Evolutionary conservation across 2,888 invertebrate species (phyloP).

Genomic region (Xanthia icteritia): DNA sequence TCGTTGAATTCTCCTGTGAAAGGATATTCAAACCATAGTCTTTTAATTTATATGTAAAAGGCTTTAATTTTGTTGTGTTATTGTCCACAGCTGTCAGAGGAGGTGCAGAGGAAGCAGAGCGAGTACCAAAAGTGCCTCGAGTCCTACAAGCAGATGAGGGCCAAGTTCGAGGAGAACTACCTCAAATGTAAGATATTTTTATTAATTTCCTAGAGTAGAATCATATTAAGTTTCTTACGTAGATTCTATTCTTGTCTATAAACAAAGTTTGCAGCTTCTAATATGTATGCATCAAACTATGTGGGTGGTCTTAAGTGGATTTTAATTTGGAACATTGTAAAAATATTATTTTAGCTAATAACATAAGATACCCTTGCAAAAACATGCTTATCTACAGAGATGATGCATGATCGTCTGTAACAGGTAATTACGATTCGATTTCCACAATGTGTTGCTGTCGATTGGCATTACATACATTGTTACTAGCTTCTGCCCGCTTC

Average conservation of each 20-base stretch:
- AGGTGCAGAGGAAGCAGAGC: conserved; percentile 95
- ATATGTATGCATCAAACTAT: conserved; percentile 7
- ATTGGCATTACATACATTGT: too few species aligned
- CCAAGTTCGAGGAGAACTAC: conserved; percentile 98
- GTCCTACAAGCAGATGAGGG: conserved; percentile 96
- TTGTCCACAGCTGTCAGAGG: conserved; percentile 95
- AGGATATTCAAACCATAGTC: not conserved
- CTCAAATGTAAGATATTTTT: conserved; percentile 93
- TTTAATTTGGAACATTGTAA: conserved; percentile 16
- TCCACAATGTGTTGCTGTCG: not conserved
- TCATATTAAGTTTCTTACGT: not conserved
- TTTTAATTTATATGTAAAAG: not conserved
- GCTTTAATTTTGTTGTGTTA: conserved; percentile 48
- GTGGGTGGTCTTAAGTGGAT: conserved; percentile 37
- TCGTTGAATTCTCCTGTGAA: not conserved
- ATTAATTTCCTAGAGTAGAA: not conserved
- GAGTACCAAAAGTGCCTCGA: conserved; percentile 98
- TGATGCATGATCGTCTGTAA: conserved; percentile 1
- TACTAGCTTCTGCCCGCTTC: too few species aligned
- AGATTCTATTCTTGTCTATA: not conserved
- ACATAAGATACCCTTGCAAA: not conserved
- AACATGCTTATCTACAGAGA: not conserved
- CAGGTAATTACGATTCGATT: not conserved
- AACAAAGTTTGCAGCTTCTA: not conserved
- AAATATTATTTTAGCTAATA: not conserved